Evolutionary conservation across 2,113 vertebrate species (phyloP), one percentile per base, ranked within the genome.

Genomic region (Eupsittula cactorum): DNA sequence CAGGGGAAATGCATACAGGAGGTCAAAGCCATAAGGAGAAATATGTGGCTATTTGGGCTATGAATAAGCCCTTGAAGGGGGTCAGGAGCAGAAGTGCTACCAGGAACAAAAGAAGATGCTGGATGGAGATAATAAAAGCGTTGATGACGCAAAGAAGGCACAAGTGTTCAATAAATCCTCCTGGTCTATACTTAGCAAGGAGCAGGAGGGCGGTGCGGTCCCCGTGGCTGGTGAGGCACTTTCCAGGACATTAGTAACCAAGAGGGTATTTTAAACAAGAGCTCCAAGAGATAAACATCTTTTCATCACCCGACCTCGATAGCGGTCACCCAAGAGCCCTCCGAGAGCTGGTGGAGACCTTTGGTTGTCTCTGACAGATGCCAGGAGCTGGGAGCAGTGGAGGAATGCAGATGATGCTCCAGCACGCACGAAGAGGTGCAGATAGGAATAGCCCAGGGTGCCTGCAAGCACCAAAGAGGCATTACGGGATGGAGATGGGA

Each of bases 101-200:
- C 75, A 86, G 93, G 64, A 94, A 93, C 75, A 76, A 57, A 82
- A 80, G 74, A 42, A 75, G 90, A 69, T 4, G 39, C 11, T 65
- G 90, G 78, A 69, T 44, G 82, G 92, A 64, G 90, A 64, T 65
- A 82, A 76, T 65, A 80, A 77, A 96, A 65, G 75, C 24, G 88
- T 80, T 93, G 93, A 57, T 94, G 93, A 96, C 63, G 92, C 79
- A 94, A 80, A 85, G 21, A 90, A 92, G 37, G 82, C 82, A 73
- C 93, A 80, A 96, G 75, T 92, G 93, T 80, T 97, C 90, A 90
- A 94, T 94, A 95, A 96, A 97, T 96, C 88, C 92, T 90, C 2
- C 82, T 90, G 82, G 33, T 68, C 95, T 97, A 96, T 95, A 93
- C 79, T 95, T 96, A 95, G 96, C 93, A 92, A 82, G 78, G 75